A percentile compares a stretch with the other conserved stretches of the same genome.
Evolutionary conservation across 2,888 invertebrate genomes (phyloP).

Genomic region (Lithophane semibrunnea): DNA sequence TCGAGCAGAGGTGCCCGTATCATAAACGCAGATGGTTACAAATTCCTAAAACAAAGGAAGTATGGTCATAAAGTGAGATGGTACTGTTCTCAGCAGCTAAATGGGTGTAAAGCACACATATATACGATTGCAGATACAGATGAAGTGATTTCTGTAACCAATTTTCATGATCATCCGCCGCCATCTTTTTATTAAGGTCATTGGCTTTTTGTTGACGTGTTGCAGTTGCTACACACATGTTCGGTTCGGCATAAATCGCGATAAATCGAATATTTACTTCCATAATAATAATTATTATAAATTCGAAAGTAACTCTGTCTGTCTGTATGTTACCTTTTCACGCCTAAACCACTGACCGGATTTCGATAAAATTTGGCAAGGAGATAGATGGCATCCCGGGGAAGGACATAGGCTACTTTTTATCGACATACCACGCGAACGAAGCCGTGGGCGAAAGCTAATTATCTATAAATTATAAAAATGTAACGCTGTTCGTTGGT

Average conservation of each 20-base stretch:
- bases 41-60: constrained; percentile 35
- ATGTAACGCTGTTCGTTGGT: too few species aligned
- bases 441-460: too few species aligned
- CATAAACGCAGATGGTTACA: constrained; percentile 38
- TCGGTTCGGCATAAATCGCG: background rate
- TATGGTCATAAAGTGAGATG: constrained; percentile 38
- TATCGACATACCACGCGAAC: too few species aligned
- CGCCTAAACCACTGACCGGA: too few species aligned
- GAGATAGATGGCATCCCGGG: too few species aligned
- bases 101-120: constrained; percentile 43
- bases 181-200: background rate
- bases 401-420: too few species aligned
- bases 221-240: background rate
- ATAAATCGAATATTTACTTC: background rate
- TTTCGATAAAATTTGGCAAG: too few species aligned
- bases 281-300: too few species aligned
- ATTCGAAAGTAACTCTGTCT: too few species aligned
- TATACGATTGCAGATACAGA: constrained; percentile 33
- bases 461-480: too few species aligned
- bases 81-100: constrained; percentile 35
- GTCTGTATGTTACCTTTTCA: too few species aligned
- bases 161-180: constrained; percentile 34
- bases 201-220: background rate
- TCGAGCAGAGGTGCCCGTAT: constrained; percentile 42
- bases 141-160: constrained; percentile 25